These are phyloP conservation scores for Collichthys lucidus DNA, from an alignment of 2,113 vertebrate genomes.

Conservation along the genomic window DNA sequence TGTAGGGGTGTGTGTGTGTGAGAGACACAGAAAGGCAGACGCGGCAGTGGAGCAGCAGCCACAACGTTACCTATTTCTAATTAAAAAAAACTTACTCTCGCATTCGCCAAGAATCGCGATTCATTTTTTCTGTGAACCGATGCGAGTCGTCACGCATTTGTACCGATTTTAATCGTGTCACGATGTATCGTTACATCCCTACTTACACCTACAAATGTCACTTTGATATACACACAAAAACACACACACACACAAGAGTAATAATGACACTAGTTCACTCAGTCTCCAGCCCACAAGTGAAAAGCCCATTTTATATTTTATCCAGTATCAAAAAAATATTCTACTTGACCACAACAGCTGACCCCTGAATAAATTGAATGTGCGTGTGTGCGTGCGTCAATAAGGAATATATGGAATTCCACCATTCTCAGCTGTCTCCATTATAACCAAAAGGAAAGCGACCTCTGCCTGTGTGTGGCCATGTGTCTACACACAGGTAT, in stretches of 20 bases:
- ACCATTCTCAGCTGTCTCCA: constrained; percentile 29
- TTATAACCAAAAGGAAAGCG: constrained; percentile 12
- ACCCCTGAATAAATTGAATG: constrained; percentile 37
- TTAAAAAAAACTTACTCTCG: too few species aligned
- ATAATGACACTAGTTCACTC: constrained; percentile 25
- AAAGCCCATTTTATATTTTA: constrained; percentile 34
- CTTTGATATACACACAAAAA: neutral
- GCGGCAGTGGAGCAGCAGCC: too few species aligned
- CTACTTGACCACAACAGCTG: constrained; percentile 51
- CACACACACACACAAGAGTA: constrained; percentile 1
- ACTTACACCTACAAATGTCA: neutral
- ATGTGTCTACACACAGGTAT: neutral
- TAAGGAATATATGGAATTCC: constrained; percentile 25
- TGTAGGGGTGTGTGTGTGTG: too few species aligned
- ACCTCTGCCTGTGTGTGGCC: neutral
- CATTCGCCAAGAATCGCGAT: too few species aligned
- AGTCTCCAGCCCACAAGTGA: constrained; percentile 3
- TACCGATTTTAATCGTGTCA: too few species aligned
- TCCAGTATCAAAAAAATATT: constrained; percentile 42
- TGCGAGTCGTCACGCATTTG: too few species aligned
- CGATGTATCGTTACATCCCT: too few species aligned
- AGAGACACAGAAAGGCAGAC: too few species aligned
- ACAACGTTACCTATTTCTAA: too few species aligned
- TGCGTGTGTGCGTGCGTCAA: neutral
- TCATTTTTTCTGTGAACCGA: too few species aligned